A percentile compares a stretch with the other conserved stretches of the same genome.
phyloP scores from a whole-genome alignment of 2,113 vertebrate species.

The Hippolais icterina region DNA sequence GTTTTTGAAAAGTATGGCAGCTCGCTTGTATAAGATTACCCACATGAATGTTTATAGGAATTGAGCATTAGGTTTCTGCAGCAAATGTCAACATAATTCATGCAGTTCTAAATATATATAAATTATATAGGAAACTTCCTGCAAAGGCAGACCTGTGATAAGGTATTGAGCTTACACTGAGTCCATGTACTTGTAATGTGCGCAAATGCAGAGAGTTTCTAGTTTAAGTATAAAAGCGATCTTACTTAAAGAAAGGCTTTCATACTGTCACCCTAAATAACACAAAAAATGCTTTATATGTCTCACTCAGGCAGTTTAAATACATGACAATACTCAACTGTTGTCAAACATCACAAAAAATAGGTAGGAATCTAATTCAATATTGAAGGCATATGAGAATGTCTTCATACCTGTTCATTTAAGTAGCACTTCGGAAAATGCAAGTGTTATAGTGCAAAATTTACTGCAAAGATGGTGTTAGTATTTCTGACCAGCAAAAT shows the following conservation, averaged over 20 bases:
- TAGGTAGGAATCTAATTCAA: not conserved
- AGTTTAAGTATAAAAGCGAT: not conserved
- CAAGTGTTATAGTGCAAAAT: not conserved
- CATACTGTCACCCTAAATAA: not conserved
- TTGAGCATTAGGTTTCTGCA: not conserved
- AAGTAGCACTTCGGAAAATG: not conserved
- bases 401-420: not conserved
- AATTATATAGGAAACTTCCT: not conserved
- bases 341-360: not conserved
- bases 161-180: not conserved
- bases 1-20: not conserved
- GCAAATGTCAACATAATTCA: not conserved
- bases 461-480: not conserved
- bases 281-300: not conserved
- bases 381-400: not conserved
- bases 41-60: not conserved
- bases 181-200: rapidly evolving
- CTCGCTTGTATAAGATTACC: not conserved
- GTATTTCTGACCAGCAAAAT: not conserved
- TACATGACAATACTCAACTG: not conserved
- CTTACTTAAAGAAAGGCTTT: not conserved
- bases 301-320: not conserved
- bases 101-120: not conserved
- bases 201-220: not conserved
- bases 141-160: not conserved